Conservation (phyloP, 2,113 vertebrate genomes). For the Picathartes gymnocephalus region DNA sequence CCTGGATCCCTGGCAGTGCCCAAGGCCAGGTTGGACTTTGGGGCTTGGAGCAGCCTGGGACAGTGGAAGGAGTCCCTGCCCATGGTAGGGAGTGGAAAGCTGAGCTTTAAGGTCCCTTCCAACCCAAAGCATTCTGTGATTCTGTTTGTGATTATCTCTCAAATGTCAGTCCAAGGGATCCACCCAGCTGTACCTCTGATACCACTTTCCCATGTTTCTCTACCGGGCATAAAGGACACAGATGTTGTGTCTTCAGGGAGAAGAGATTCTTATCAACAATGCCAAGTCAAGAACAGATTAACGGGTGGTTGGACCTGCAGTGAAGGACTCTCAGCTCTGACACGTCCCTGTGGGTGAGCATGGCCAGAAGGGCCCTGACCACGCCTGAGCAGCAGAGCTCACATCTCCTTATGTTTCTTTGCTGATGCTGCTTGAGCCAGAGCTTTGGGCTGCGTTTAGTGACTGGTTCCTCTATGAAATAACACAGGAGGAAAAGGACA, state of each 20-base stretch:
- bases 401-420: neutral
- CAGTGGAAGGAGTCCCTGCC: neutral
- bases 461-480: neutral
- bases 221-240: neutral
- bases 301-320: neutral
- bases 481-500: neutral
- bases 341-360: too few species aligned
- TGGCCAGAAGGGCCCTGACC: neutral
- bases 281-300: neutral
- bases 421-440: neutral
- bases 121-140: neutral
- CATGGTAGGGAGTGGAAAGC: too few species aligned
- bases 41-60: neutral
- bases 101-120: neutral
- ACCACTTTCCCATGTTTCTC: fast-evolving
- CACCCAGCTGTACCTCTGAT: neutral
- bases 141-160: neutral
- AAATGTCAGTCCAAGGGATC: neutral
- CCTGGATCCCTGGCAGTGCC: neutral
- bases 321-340: neutral
- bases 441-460: neutral
- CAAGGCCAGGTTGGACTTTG: fast-evolving
- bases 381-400: neutral
- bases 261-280: neutral
- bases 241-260: neutral